Evolutionary conservation across 2,888 invertebrate genomes (phyloP).

Genomic region (Drosophila setosimentum): DNA sequence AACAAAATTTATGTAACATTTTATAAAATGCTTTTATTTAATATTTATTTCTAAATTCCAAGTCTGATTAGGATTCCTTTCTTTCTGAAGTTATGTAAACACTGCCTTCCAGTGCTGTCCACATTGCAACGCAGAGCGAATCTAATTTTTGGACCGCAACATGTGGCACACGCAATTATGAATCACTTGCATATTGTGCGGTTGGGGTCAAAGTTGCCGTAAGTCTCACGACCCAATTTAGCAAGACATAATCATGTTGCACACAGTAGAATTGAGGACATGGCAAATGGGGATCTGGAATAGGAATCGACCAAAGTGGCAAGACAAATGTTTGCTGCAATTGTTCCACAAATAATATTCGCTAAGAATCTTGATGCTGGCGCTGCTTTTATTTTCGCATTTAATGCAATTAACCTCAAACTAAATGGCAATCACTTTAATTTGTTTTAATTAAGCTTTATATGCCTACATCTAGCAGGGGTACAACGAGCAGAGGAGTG

Average conservation of each 20-base stretch:
- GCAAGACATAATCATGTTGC: conserved; percentile 12
- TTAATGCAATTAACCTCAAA: conserved; percentile 85
- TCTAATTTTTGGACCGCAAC: conserved; percentile 22
- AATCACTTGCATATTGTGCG: conserved; percentile 62
- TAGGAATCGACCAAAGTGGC: conserved; percentile 24
- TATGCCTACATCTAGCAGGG: conserved; percentile 59
- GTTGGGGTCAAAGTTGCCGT: conserved; percentile 73
- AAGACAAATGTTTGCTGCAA: conserved; percentile 18
- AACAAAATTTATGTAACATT: not conserved
- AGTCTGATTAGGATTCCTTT: no score
- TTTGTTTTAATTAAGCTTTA: conserved; percentile 84
- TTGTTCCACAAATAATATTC: conserved; percentile 36
- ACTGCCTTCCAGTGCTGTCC: not conserved
- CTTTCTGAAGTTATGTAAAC: no score
- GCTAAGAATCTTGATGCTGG: conserved; percentile 45
- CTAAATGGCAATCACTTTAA: conserved; percentile 84
- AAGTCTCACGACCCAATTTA: conserved; percentile 78
- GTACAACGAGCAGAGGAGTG: conserved; percentile 29
- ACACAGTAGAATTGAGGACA: conserved; percentile 20
- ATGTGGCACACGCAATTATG: conserved; percentile 44
- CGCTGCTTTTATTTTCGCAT: conserved; percentile 75
- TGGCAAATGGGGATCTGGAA: conserved; percentile 11
- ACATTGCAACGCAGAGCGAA: conserved; percentile 3
- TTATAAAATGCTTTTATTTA: not conserved
- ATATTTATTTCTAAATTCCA: no score